phyloP scores from a whole-genome alignment of 2,797 vertebrate genomes.

The Cercopithecus mitis region DNA sequence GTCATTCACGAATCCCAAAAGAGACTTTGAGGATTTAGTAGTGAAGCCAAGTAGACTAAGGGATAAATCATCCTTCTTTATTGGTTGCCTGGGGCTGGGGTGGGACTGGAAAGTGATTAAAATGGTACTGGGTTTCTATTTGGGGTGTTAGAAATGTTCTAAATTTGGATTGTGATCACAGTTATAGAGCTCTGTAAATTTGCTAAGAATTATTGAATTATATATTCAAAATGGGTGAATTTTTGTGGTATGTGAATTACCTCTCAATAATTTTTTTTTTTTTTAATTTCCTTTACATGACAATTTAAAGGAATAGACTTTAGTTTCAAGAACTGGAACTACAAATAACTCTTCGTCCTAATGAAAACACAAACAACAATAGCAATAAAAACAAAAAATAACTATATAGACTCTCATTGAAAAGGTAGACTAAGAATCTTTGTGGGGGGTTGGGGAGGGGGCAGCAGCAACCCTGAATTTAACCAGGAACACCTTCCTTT shows the following conservation, averaged over 20 bases:
- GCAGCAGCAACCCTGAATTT: background rate
- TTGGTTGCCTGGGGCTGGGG: background rate
- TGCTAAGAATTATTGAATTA: background rate
- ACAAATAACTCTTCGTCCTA: background rate
- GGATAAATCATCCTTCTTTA: background rate
- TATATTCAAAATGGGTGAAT: background rate
- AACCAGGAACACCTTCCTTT: background rate
- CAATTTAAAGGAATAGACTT: conserved; percentile 14
- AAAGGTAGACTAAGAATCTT: background rate
- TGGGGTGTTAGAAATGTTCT: background rate
- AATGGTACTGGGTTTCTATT: background rate
- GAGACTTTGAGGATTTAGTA: background rate
- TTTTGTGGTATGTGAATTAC: background rate
- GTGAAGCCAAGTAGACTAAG: background rate
- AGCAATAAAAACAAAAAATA: background rate
- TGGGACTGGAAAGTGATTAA: background rate
- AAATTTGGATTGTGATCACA: background rate
- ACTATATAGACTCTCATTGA: background rate
- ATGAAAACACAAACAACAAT: conserved; percentile 1
- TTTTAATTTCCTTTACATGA: background rate
- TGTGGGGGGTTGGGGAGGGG: background rate
- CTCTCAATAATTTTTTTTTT: background rate
- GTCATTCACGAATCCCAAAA: background rate
- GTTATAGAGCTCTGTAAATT: background rate
- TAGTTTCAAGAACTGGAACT: background rate